Conservation (phyloP, 2,113 vertebrate species). For the Syngnathus scovelli region DNA sequence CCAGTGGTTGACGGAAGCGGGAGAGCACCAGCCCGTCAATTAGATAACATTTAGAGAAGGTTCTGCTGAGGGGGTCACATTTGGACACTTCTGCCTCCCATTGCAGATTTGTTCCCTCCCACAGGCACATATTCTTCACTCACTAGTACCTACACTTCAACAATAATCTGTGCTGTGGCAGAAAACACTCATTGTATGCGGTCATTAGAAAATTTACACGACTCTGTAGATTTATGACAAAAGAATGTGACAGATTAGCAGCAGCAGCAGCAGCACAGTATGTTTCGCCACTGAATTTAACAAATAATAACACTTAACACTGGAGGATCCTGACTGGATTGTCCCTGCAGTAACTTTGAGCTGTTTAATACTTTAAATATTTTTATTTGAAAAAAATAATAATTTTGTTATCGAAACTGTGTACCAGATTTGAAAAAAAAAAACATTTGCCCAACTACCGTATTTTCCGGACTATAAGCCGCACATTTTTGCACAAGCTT, state of each 20-base stretch:
- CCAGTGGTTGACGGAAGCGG: constrained; percentile 42
- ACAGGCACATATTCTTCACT: constrained; percentile 57
- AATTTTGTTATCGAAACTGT: too few relatives aligned
- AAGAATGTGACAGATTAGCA: too few relatives aligned
- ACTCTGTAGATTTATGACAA: too few relatives aligned
- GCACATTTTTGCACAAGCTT: too few relatives aligned
- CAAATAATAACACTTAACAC: not conserved
- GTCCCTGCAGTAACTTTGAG: not conserved
- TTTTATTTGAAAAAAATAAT: too few relatives aligned
- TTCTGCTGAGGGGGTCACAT: constrained; percentile 71
- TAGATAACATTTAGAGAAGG: constrained; percentile 64
- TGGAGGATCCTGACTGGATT: not conserved
- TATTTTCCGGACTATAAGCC: too few relatives aligned
- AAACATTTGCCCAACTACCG: too few relatives aligned
- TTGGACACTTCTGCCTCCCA: constrained; percentile 68
- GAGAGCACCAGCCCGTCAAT: constrained; percentile 67
- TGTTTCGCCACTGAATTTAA: not conserved
- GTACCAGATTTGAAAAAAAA: too few relatives aligned
- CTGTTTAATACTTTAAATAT: not conserved
- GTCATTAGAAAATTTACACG: too few relatives aligned
- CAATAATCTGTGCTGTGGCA: constrained; percentile 38
- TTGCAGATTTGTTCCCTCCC: constrained; percentile 61
- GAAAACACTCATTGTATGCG: constrained; percentile 26
- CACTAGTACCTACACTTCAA: constrained; percentile 42
- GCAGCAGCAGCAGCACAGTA: too few relatives aligned